Evolutionary conservation across 1,140 invertebrate genomes (phyloP).

Genomic region (Mycetomoellerius zeteki): DNA sequence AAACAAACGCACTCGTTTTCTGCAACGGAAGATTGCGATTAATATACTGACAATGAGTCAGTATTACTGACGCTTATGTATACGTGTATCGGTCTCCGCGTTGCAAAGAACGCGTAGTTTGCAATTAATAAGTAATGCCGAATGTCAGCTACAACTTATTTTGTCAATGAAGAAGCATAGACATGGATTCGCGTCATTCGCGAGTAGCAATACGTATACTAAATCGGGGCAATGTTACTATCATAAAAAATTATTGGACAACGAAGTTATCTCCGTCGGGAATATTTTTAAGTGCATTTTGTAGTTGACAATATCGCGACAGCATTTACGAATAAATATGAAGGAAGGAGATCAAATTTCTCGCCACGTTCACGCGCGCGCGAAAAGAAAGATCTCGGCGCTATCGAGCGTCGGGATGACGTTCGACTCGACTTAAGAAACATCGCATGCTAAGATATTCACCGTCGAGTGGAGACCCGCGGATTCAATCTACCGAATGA

Average conservation of each 20-base stretch:
- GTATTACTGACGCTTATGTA: constrained; percentile 1
- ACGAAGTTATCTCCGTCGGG: constrained; percentile 4
- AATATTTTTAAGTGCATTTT: constrained; percentile 48
- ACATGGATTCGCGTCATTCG: not conserved
- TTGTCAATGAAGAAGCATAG: not conserved
- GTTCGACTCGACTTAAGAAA: constrained; percentile 72
- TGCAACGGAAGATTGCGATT: constrained; percentile 50
- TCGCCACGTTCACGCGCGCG: not conserved
- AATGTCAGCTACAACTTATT: not conserved
- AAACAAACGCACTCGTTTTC: constrained; percentile 40
- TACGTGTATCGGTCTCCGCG: not conserved
- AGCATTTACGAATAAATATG: constrained; percentile 58
- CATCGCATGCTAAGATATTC: constrained; percentile 80
- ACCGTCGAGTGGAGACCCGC: constrained; percentile 76
- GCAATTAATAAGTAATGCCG: not conserved
- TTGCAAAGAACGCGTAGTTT: not conserved
- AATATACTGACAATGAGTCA: not conserved
- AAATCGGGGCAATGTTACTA: not conserved
- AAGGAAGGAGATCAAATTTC: constrained; percentile 37
- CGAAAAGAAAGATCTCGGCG: constrained; percentile 65
- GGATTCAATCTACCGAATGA: constrained; percentile 82
- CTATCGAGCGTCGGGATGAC: constrained; percentile 64
- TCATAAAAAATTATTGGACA: constrained; percentile 21
- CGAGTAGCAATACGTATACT: not conserved
- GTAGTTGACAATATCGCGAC: constrained; percentile 27